Conservation (phyloP, 1,140 invertebrate genomes). For the Trypoxylus dichotomus region DNA sequence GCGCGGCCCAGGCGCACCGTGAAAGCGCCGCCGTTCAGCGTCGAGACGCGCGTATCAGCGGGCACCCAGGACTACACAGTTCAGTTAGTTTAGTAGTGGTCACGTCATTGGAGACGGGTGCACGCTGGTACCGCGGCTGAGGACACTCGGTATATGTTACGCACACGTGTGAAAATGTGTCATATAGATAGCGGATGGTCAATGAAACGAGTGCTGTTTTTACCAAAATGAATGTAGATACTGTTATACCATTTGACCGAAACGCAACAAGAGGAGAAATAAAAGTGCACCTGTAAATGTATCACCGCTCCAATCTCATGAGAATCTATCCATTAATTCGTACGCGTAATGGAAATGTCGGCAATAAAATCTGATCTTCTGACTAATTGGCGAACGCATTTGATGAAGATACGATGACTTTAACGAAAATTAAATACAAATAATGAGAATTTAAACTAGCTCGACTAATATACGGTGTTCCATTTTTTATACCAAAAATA, state of each 20-base stretch:
- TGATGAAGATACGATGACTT: background rate
- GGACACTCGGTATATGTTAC: constrained; percentile 23
- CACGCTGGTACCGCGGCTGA: background rate
- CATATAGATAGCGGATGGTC: background rate
- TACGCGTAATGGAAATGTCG: background rate
- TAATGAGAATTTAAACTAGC: background rate
- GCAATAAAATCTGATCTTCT: background rate
- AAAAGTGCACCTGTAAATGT: background rate
- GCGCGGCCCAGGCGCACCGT: constrained; percentile 26
- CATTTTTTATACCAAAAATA: background rate
- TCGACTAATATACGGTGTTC: background rate
- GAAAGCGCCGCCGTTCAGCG: constrained; percentile 13
- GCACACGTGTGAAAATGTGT: constrained; percentile 2
- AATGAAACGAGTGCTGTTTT: background rate
- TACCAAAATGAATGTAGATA: background rate
- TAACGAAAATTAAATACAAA: constrained; percentile 11
- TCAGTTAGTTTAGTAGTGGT: constrained; percentile 29
- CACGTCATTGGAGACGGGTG: constrained; percentile 4
- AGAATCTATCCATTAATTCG: background rate
- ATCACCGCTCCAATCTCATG: background rate
- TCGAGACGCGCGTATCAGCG: constrained; percentile 16
- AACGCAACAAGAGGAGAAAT: background rate
- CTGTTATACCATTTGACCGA: background rate
- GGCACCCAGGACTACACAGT: constrained; percentile 24
- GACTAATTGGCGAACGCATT: background rate